Base-by-base conservation (phyloP, 2,113 vertebrate species). In the Apus apus region DNA sequence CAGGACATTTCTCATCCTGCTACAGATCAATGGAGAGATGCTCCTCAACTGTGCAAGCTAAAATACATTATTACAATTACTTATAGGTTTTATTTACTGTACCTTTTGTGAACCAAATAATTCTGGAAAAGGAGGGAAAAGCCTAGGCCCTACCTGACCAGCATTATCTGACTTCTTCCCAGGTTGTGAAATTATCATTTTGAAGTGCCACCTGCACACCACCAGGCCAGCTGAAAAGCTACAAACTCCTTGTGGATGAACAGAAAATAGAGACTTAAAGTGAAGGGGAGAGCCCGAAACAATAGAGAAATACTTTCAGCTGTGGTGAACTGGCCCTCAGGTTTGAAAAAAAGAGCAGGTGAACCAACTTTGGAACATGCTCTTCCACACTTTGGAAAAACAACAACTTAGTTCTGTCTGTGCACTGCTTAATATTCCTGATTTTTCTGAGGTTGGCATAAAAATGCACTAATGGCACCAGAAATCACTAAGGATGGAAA, bases 161-260 rank as follows among this genome's bases (percentile, higher is more conserved):
- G 26, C 20, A 27, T 70, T 58, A 36, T 45, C 25, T 17, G 7
- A 2, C 17, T 64, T 74, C 74, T 82, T 50, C 58, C 13, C 34
- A 54, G 3, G 7, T 2, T 34, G 26, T 16, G 32, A 32, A 38
- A 20, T 1, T 53, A 9, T 29, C 5, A 18, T 29, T 54, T 85
- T 80, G 40, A 70, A 46, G 38, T 30, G 16, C 18, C 34, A 54
- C 20, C 20, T 32, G 26, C 8, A 38, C 21, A 22, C 19, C 29
- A 18, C 1, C 0, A 50, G 30, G 7, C 13, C 43, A 51, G 38
- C 8, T 12, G 7, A 29, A 48, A 74, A 81, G 23, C 6, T 56
- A 29, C 22, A 56, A 56, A 2, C 2, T 5, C 8, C 6, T 5
- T 1, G 3, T 10, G 9, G 45, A 60, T 20, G 6, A 43, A 27